Evolutionary conservation across 2,113 vertebrate genomes (phyloP).

Genomic region (Daboia siamensis): DNA sequence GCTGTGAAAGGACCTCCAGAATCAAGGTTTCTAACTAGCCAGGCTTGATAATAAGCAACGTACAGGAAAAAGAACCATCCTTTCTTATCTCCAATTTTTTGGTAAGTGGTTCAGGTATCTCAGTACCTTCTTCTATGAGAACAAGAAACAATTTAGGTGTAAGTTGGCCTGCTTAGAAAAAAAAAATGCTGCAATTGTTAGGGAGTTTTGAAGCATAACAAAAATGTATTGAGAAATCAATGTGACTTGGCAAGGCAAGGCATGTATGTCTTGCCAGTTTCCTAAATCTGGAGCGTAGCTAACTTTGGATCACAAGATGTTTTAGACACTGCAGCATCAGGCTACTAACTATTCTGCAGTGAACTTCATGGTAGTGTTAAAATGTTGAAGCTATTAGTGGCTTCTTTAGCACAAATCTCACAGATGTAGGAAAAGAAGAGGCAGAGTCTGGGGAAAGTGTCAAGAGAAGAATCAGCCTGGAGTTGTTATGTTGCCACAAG

Average conservation of each 20-base stretch:
- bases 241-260: not conserved
- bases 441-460: not conserved
- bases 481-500: not conserved
- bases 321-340: not conserved
- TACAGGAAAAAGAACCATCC: not conserved
- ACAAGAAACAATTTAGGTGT: not conserved
- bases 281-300: not conserved
- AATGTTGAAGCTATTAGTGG: not conserved
- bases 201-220: not conserved
- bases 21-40: not conserved
- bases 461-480: not conserved
- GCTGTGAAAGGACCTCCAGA: not conserved
- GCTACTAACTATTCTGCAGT: not conserved
- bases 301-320: not conserved
- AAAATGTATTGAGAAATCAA: not conserved
- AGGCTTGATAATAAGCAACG: not conserved
- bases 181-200: not conserved
- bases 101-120: not conserved
- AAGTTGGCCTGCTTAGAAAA: not conserved
- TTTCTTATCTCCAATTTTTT: not conserved
- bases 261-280: not conserved
- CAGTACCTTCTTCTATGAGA: not conserved
- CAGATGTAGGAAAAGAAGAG: not conserved
- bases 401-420: constrained; percentile 31
- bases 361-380: not conserved